phyloP scores from a whole-genome alignment of 2,888 invertebrate genomes.

The Eudemis profundana region DNA sequence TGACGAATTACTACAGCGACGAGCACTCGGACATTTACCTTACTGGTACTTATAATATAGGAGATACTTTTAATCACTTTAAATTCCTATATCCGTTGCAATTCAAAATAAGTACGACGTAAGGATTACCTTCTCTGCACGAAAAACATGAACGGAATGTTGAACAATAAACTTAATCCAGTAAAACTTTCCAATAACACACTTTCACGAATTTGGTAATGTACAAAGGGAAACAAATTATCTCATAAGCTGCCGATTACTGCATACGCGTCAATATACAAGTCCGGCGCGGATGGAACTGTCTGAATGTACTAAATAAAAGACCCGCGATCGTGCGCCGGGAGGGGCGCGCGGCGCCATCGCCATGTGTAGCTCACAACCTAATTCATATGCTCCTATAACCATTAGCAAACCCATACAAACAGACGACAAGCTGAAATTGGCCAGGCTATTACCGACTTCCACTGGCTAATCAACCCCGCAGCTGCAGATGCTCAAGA shows the following conservation, averaged over 20 bases:
- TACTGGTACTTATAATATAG: too few relatives aligned
- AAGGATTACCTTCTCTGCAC: conserved; percentile 32
- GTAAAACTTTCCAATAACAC: conserved; percentile 40
- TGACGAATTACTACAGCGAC: too few relatives aligned
- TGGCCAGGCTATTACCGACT: conserved; percentile 64
- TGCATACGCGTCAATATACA: conserved; percentile 65
- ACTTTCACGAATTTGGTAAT: conserved; percentile 34
- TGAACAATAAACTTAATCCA: conserved; percentile 36
- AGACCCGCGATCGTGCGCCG: conserved; percentile 60
- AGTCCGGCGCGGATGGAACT: conserved; percentile 71
- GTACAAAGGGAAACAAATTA: conserved; percentile 44
- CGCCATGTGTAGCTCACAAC: conserved; percentile 68
- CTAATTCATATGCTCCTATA: conserved; percentile 63
- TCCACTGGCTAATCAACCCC: conserved; percentile 63
- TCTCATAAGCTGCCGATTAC: conserved; percentile 47
- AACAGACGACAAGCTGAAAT: conserved; percentile 56
- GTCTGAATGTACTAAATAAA: conserved; percentile 59
- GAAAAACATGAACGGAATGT: conserved; percentile 36
- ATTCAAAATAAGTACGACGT: conserved; percentile 16
- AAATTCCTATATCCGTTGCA: conserved; percentile 3
- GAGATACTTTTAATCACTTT: conserved; percentile 16
- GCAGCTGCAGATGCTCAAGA: conserved; percentile 63
- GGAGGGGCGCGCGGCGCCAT: conserved; percentile 66
- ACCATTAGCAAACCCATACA: conserved; percentile 59
- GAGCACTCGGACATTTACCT: too few relatives aligned